phyloP scores from a whole-genome alignment of 1,140 invertebrate species.

The Chlorops oryzae region DNA sequence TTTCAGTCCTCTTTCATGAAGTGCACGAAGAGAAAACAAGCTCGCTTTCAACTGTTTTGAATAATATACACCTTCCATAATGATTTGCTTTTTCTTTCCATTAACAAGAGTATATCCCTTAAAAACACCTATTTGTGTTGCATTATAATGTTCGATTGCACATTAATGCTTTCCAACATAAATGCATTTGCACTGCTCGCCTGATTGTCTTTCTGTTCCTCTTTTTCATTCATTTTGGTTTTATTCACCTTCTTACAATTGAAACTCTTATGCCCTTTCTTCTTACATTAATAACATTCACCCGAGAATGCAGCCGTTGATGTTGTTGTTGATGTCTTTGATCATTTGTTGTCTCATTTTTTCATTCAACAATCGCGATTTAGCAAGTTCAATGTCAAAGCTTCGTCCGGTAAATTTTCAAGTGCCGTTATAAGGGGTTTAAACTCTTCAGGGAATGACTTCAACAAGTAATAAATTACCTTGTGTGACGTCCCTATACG shows the following conservation, averaged over 20 bases:
- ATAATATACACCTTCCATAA: not conserved
- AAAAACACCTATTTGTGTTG: not conserved
- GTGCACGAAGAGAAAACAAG: not conserved
- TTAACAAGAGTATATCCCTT: not conserved
- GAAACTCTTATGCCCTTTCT: not conserved
- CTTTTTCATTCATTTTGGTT: not conserved
- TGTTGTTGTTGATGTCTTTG: too few relatives aligned
- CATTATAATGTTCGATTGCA: not conserved
- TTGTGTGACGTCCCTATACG: too few relatives aligned
- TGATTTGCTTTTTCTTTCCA: not conserved
- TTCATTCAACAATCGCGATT: not conserved
- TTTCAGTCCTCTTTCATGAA: not conserved
- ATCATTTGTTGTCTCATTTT: too few relatives aligned
- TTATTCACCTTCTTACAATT: not conserved
- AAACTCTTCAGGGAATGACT: not conserved
- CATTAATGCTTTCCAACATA: not conserved
- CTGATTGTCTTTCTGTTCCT: too few relatives aligned
- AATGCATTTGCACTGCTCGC: not conserved
- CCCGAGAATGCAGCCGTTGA: not conserved
- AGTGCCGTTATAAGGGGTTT: conserved; percentile 18
- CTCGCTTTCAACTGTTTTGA: not conserved
- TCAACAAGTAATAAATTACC: not conserved
- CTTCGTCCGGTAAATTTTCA: not conserved
- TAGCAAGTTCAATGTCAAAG: not conserved
- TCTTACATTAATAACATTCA: too few relatives aligned